Percentiles rank a stretch among this genome's conserved stretches.
Evolutionary conservation across 1,140 invertebrate species (phyloP).

Genomic region (Drosophila willistoni): DNA sequence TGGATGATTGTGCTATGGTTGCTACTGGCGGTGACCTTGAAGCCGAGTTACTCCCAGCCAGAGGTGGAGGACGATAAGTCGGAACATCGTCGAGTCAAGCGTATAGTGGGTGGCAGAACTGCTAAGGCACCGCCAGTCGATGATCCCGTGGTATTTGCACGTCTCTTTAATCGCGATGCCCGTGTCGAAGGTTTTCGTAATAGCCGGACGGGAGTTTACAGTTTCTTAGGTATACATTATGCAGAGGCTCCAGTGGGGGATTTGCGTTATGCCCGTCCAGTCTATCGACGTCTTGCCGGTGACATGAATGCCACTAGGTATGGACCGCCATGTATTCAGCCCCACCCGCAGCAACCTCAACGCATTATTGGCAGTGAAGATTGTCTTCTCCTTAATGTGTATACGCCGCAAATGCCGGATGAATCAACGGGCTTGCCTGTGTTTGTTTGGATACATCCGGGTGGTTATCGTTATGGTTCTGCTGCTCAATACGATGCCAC

Average conservation of each 20-base stretch:
- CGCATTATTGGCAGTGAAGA: conserved; percentile 87
- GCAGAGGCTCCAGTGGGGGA: conserved; percentile 87
- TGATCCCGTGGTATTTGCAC: conserved; percentile 85
- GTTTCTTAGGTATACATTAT: conserved; percentile 89
- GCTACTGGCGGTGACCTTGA: conserved; percentile 45
- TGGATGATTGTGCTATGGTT: conserved; percentile 13
- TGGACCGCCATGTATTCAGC: conserved; percentile 85
- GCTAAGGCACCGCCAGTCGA: conserved; percentile 85
- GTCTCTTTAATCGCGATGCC: conserved; percentile 84
- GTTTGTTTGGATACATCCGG: conserved; percentile 87
- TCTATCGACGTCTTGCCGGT: conserved; percentile 84
- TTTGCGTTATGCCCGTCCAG: conserved; percentile 86
- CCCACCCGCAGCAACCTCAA: conserved; percentile 76
- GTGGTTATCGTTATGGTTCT: conserved; percentile 87
- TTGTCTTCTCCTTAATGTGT: conserved; percentile 91
- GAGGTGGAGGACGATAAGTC: background rate
- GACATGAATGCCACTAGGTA: conserved; percentile 85
- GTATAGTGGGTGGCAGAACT: conserved; percentile 85
- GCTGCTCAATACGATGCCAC: conserved; percentile 87
- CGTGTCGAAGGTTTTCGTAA: conserved; percentile 84
- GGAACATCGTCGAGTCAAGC: conserved; percentile 79
- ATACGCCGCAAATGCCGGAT: conserved; percentile 87
- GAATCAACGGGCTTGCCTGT: conserved; percentile 85
- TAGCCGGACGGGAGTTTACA: conserved; percentile 84
- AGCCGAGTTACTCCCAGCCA: background rate